A percentile compares a stretch with the other conserved stretches of the same genome.
Conservation (phyloP, 2,797 vertebrate genomes). For the Girardinus metallicus region DNA sequence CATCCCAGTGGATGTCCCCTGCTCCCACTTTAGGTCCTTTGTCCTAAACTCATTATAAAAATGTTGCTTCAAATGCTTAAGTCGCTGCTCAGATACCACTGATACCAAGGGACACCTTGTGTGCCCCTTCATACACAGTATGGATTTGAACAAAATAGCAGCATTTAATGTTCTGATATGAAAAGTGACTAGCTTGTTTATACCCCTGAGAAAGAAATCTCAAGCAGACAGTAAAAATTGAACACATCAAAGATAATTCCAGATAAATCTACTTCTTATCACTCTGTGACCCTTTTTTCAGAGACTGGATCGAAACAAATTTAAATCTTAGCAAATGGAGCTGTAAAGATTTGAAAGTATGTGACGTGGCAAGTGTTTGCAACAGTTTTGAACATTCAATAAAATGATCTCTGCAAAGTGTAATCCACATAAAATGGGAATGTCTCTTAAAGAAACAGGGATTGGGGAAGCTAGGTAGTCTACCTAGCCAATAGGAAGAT, state of each 20-base stretch:
- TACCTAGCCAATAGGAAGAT: too few species aligned
- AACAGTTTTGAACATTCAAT: neutral
- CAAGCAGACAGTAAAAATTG: neutral
- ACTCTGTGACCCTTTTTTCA: neutral
- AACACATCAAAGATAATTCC: too few species aligned
- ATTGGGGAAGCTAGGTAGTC: too few species aligned
- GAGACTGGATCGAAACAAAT: neutral
- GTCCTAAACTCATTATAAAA: slow-evolving; percentile 1
- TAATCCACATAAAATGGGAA: too few species aligned
- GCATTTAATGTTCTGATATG: neutral
- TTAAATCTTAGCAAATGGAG: neutral
- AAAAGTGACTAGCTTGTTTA: neutral
- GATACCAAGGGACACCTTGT: neutral
- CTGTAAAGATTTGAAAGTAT: neutral
- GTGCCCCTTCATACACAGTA: neutral
- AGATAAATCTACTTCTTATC: neutral
- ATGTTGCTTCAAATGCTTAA: neutral
- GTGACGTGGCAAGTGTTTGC: neutral
- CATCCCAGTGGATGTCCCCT: neutral
- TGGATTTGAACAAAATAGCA: neutral
- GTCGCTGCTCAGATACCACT: neutral
- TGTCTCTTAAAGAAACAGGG: too few species aligned
- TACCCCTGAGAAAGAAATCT: neutral
- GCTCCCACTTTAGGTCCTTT: neutral
- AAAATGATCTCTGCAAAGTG: neutral